A percentile compares a stretch with the other conserved stretches of the same genome.
These are phyloP conservation scores for Ichneumon xanthorius DNA, from an alignment of 2,888 invertebrate species.

Conservation along the genomic window DNA sequence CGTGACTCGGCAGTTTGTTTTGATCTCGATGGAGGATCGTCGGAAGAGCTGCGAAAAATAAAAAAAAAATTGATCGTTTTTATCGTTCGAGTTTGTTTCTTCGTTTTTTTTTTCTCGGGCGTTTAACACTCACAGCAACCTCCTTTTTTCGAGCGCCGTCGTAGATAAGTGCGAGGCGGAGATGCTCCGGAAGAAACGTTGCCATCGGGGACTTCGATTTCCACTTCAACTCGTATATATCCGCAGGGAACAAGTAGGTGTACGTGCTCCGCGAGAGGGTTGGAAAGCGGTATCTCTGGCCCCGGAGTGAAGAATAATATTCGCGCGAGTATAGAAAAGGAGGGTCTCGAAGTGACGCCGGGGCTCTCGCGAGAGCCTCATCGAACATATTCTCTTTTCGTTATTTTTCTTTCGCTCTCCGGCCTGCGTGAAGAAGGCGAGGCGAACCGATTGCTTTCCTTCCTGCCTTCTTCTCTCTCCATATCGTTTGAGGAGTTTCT, in stretches of 20 bases:
- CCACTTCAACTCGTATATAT: slow-evolving; percentile 35
- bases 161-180: neutral
- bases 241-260: slow-evolving; percentile 25
- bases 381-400: slow-evolving; percentile 9
- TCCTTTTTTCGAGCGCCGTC: slow-evolving; percentile 6
- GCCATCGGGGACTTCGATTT: slow-evolving; percentile 37
- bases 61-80: slow-evolving; percentile 19
- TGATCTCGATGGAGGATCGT: neutral
- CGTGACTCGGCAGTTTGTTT: neutral
- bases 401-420: slow-evolving; percentile 52
- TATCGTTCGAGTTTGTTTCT: slow-evolving; percentile 26
- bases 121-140: slow-evolving; percentile 20
- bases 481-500: slow-evolving; percentile 33
- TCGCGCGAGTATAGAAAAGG: slow-evolving; percentile 1
- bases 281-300: slow-evolving; percentile 11
- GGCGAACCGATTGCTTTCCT: slow-evolving; percentile 36
- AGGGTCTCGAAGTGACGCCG: neutral
- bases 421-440: slow-evolving; percentile 27
- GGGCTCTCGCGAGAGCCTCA: neutral
- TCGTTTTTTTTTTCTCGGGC: neutral
- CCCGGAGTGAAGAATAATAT: slow-evolving; percentile 47
- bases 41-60: neutral
- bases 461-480: slow-evolving; percentile 47
- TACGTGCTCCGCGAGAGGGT: slow-evolving; percentile 27
- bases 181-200: slow-evolving; percentile 32